Base-by-base conservation (phyloP, 2,797 vertebrate genomes). In the Alectoris magna region DNA sequence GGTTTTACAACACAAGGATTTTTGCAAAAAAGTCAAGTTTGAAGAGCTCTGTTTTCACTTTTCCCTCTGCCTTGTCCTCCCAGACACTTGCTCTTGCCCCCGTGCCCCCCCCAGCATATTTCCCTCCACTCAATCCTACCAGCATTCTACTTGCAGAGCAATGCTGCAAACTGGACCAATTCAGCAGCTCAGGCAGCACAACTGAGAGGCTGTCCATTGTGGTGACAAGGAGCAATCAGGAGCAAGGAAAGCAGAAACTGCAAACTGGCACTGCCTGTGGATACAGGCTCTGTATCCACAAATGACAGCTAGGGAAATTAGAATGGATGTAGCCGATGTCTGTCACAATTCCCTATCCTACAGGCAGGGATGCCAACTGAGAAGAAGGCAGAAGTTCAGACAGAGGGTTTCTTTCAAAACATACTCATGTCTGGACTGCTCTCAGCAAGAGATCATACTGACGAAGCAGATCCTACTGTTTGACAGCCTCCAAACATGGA, bases 341-440 rank as follows among this genome's bases (percentile, higher is more conserved):
- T 72, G 34, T 69, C 81, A 38, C 53, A 93, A 78, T 48, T 68
- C 58, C 29, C 49, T 77, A 43, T 23, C 90, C 94, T 86, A 39
- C 2, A 2, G 94, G 67, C 88, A 92, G 29, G 41, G 70, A 91
- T 84, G 67, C 62, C 73, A 92, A 36, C 46, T 4, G 27, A 92
- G 67, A 68, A 23, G 79, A 95, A 94, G 5, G 17, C 26, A 66
- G 5, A 66, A 92, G 83, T 62, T 75, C 67, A 93, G 84, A 74
- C 66, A 90, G 83, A 90, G 63, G 70, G 71, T 94, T 94, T 80
- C 13, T 78, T 95, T 91, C 91, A 88, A 75, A 91, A 78, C 80
- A 59, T 39, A 27, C 59, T 49, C 6, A 49, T 91, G 38, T 36
- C 70, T 75, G 53, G 53, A 70, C 66, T 77, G 68, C 41, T 83